Evolutionary conservation across 1,140 invertebrate species (phyloP).

Genomic region (Camponotus floridanus): DNA sequence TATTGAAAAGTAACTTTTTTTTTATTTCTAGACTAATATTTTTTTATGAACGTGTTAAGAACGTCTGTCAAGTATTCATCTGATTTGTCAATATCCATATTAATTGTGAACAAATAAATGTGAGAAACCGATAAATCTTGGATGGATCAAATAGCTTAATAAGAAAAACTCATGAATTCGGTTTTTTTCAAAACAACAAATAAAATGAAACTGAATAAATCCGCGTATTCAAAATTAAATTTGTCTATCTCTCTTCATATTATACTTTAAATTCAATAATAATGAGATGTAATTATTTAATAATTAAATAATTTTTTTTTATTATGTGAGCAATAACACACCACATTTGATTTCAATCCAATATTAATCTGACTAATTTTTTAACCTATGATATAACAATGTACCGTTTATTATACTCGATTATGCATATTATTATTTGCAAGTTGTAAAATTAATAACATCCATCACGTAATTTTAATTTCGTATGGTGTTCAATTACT

Average conservation of each 20-base stretch:
- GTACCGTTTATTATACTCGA: neutral
- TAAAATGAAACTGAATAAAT: neutral
- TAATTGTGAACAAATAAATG: conserved; percentile 15
- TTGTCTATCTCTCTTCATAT: neutral
- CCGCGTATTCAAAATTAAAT: neutral
- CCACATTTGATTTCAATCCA: neutral
- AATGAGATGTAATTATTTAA: neutral
- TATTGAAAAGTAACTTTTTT: conserved; percentile 9
- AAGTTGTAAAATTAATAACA: too few relatives aligned
- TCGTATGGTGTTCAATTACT: neutral
- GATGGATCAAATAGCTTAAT: neutral
- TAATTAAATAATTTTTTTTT: conserved; percentile 1
- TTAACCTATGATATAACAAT: neutral
- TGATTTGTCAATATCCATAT: conserved; percentile 10
- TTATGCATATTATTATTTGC: neutral
- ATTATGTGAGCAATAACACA: neutral
- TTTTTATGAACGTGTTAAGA: neutral
- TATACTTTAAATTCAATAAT: neutral
- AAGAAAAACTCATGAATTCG: conserved; percentile 29
- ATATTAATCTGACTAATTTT: conserved; percentile 12
- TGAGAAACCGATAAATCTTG: conserved; percentile 5
- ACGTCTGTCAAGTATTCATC: neutral
- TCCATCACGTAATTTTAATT: neutral
- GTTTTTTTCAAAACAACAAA: neutral
- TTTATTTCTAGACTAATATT: neutral